Evolutionary conservation across 2,888 invertebrate genomes (phyloP).

Genomic region (Yponomeuta malinellus): DNA sequence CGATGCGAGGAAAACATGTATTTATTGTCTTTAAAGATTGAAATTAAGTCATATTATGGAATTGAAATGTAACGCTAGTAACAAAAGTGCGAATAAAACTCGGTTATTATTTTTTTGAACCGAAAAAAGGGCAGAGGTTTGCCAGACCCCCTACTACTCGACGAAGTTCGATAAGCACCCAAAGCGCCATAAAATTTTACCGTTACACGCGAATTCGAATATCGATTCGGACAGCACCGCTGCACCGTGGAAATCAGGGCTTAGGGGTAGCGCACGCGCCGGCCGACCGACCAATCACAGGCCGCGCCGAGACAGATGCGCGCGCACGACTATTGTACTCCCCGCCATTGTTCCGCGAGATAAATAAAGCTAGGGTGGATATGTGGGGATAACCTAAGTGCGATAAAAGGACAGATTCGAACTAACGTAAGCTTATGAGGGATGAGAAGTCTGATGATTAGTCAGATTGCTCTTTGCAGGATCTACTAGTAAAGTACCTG

Average conservation of each 20-base stretch:
- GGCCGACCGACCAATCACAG: slow-evolving; percentile 43
- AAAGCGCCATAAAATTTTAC: slow-evolving; percentile 23
- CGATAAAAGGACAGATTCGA: slow-evolving; percentile 6
- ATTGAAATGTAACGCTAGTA: background rate
- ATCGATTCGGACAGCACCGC: slow-evolving; percentile 59
- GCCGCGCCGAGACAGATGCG: slow-evolving; percentile 56
- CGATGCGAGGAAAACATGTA: too few species aligned
- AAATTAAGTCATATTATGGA: background rate
- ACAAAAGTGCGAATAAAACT: slow-evolving; percentile 14
- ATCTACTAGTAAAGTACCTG: too few species aligned
- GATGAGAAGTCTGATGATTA: too few species aligned
- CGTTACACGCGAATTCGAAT: slow-evolving; percentile 55
- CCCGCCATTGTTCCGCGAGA: slow-evolving; percentile 47
- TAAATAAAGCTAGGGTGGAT: slow-evolving; percentile 45
- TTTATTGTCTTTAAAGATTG: too few species aligned
- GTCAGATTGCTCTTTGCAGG: too few species aligned
- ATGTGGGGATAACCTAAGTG: background rate
- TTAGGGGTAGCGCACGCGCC: slow-evolving; percentile 46
- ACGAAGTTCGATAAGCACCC: background rate
- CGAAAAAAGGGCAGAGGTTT: background rate
- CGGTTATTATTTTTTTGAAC: background rate
- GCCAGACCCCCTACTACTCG: background rate
- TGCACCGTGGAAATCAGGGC: slow-evolving; percentile 61
- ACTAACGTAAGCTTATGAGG: background rate
- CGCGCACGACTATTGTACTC: slow-evolving; percentile 53